phyloP scores from a whole-genome alignment of 2,888 invertebrate genomes.

The Baccha elongata region DNA sequence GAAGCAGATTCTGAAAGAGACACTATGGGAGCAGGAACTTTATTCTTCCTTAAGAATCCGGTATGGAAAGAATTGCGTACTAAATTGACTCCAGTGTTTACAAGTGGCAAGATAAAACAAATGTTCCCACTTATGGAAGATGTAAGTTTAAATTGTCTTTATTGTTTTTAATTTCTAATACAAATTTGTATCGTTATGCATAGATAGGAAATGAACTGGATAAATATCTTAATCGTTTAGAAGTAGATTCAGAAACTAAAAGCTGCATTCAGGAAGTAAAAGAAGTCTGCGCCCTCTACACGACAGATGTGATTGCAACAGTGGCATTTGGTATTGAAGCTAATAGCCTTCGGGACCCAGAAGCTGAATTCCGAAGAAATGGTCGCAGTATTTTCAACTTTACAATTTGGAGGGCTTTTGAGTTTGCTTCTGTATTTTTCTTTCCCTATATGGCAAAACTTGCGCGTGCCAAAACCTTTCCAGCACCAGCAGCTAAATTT shows the following conservation, averaged over 20 bases:
- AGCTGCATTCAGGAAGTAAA: conserved; percentile 67
- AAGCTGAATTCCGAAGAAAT: conserved; percentile 74
- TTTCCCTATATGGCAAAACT: conserved; percentile 73
- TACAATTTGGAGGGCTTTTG: conserved; percentile 61
- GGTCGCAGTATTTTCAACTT: conserved; percentile 74
- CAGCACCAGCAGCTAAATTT: conserved; percentile 76
- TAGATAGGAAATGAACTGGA: conserved; percentile 76
- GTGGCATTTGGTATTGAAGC: conserved; percentile 76
- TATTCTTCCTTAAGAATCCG: conserved; percentile 82
- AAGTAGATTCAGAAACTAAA: conserved; percentile 3
- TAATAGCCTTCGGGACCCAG: conserved; percentile 75
- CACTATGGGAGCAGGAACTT: conserved; percentile 80
- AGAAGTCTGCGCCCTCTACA: conserved; percentile 74
- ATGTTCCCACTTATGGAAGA: conserved; percentile 80
- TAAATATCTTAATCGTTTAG: conserved; percentile 9
- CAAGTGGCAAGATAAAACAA: conserved; percentile 81
- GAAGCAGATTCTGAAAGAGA: conserved; percentile 79
- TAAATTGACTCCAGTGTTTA: conserved; percentile 83
- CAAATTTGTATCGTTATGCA: neutral
- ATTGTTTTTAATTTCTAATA: neutral
- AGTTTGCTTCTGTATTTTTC: conserved; percentile 75
- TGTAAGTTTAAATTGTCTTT: conserved; percentile 69
- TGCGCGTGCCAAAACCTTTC: conserved; percentile 74
- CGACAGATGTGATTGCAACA: conserved; percentile 76
- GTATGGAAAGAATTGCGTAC: conserved; percentile 82